Conservation (phyloP, 2,113 vertebrate genomes). For the Isichthys henryi region DNA sequence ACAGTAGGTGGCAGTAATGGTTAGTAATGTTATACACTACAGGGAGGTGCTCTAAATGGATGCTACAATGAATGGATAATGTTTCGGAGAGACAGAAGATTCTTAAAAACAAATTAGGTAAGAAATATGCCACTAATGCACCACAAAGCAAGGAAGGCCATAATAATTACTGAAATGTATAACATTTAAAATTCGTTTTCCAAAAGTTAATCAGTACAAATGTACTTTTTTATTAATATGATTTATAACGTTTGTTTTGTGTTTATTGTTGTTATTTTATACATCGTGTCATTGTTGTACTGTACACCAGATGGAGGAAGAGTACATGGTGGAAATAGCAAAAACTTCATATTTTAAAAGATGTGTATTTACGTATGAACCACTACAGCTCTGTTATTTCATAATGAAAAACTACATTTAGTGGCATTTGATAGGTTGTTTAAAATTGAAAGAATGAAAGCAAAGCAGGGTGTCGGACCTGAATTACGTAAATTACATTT, state of each 20-base stretch:
- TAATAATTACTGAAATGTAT: not conserved
- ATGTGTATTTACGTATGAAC: not conserved
- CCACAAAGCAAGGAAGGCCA: not conserved
- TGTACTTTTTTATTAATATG: not conserved
- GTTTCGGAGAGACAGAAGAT: not conserved
- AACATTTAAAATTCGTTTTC: not conserved
- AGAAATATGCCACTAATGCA: not conserved
- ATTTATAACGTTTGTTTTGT: not conserved
- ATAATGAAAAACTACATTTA: not conserved
- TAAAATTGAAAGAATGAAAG: not conserved
- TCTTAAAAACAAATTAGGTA: not conserved
- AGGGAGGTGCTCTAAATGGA: constrained; percentile 35
- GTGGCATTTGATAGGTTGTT: not conserved
- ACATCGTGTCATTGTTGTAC: too few species aligned
- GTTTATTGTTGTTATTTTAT: not conserved
- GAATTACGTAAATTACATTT: not conserved
- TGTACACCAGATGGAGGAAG: not conserved
- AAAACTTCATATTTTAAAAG: constrained; percentile 8
- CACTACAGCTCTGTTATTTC: not conserved
- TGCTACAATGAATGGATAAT: not conserved
- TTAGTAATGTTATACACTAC: constrained; percentile 40
- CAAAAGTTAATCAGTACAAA: not conserved
- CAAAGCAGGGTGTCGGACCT: not conserved
- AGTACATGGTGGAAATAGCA: not conserved
- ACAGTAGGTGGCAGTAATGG: constrained; percentile 62